Conservation (phyloP, 2,113 vertebrate genomes). For the Rhadina sibilatrix region DNA sequence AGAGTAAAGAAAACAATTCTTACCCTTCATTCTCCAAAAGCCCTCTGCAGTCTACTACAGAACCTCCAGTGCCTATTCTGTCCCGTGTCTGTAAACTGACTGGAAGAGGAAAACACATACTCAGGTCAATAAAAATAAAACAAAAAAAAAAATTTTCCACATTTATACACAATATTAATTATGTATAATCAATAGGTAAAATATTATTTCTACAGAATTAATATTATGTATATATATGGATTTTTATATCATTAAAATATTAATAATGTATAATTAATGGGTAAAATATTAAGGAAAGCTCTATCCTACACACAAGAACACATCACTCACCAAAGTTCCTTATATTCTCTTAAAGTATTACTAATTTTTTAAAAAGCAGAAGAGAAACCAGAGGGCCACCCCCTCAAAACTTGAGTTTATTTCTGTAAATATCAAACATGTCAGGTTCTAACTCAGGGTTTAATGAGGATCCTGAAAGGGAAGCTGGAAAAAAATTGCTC, state of each 20-base stretch:
- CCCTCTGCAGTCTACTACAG: conserved; percentile 95
- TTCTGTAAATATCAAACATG: background rate
- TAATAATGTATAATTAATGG: background rate
- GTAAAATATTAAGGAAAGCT: background rate
- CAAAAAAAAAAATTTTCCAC: background rate
- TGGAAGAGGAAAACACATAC: conserved; percentile 59
- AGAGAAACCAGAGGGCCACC: background rate
- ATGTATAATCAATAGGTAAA: background rate
- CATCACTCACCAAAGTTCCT: background rate
- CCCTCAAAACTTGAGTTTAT: background rate
- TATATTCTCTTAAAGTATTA: background rate
- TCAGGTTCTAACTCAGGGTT: background rate
- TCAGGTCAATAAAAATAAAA: conserved; percentile 7
- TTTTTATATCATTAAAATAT: background rate
- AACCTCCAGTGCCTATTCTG: conserved; percentile 91
- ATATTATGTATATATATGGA: background rate
- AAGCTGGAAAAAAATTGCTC: background rate
- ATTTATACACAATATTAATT: background rate
- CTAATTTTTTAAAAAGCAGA: background rate
- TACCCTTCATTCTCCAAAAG: conserved; percentile 96
- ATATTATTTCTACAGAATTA: background rate
- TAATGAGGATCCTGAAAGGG: background rate
- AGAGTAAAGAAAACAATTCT: conserved; percentile 45
- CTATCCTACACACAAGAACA: background rate
- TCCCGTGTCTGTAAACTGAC: conserved; percentile 97